Evolutionary conservation across 2,888 invertebrate genomes (phyloP), one percentile per base, ranked within the genome.

Genomic region (Drymonia ruficornis): DNA sequence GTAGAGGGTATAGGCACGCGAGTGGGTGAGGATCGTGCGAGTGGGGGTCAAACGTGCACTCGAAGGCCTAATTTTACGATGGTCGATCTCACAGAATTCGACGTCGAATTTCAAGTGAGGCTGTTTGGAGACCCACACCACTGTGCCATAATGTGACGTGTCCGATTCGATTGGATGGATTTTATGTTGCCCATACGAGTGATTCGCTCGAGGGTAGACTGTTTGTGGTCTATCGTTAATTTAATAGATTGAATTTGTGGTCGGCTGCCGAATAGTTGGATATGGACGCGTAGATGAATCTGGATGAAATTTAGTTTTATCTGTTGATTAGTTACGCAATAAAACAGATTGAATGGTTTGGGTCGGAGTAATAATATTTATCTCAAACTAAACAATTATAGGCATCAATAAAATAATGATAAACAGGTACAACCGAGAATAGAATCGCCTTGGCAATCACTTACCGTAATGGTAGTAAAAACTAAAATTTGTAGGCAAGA

Each of bases 101-200:
- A 81, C 85, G 86, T 88, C 86, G 85, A 87, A 87, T 88, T 88
- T 89, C 87, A 87, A 89, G 87, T 84, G 81, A 78, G 73, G 87
- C 83, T 84, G 83, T 87, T 85, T 83, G 77, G 82, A 83, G 84
- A 83, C 81, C 80, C 78, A n/a, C n/a, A n/a, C 80, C 79, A 79
- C 81, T 72, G 68, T 72, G 78, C 72, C 74, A 78, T 86, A 84
- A 88, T 86, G 85, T 81, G 83, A 88, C 84, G 85, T 86, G 88
- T 86, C 84, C 81, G 82, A 83, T 86, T 83, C 87, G 83, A 89
- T 87, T 84, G 84, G 84, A 83, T 80, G 83, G 85, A 84, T 89
- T 90, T 89, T 87, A 89, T 87, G 85, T 84, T 79, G 67, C 74
- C 81, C 78, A 74, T 77, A 77, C 81, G 78, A 81, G 74, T 77